Evolutionary conservation across 1,140 invertebrate genomes (phyloP).

Genomic region (Mactra quadrangularis): DNA sequence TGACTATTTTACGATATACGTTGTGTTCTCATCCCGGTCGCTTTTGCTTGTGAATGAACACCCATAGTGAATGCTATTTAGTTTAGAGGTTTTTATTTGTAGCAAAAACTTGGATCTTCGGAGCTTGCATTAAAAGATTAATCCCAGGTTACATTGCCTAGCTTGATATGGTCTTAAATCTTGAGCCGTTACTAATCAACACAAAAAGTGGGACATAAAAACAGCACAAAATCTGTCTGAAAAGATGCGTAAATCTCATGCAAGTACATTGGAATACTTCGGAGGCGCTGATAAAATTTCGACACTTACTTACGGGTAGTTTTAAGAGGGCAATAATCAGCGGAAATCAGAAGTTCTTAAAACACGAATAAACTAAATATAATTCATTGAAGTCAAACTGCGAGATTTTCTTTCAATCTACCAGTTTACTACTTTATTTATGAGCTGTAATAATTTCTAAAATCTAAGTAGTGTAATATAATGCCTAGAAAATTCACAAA

Average conservation of each 20-base stretch:
- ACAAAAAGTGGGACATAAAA: conserved; percentile 47
- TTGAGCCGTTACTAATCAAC: conserved; percentile 30
- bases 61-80: conserved; percentile 59
- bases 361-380: too few relatives aligned
- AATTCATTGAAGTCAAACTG: too few relatives aligned
- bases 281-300: too few relatives aligned
- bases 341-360: too few relatives aligned
- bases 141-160: conserved; percentile 11
- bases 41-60: conserved; percentile 33
- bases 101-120: conserved; percentile 45
- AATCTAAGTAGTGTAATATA: too few relatives aligned
- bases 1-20: conserved; percentile 53
- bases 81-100: conserved; percentile 47
- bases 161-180: conserved; percentile 47
- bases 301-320: too few relatives aligned
- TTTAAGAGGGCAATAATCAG: too few relatives aligned
- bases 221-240: neutral
- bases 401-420: too few relatives aligned
- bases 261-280: too few relatives aligned
- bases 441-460: too few relatives aligned
- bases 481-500: too few relatives aligned
- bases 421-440: too few relatives aligned
- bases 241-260: conserved; percentile 3
- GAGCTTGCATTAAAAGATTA: conserved; percentile 55
- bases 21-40: conserved; percentile 37